Evolutionary conservation across 1,140 invertebrate species (phyloP).

Genomic region (Mizuhopecten yessoensis): DNA sequence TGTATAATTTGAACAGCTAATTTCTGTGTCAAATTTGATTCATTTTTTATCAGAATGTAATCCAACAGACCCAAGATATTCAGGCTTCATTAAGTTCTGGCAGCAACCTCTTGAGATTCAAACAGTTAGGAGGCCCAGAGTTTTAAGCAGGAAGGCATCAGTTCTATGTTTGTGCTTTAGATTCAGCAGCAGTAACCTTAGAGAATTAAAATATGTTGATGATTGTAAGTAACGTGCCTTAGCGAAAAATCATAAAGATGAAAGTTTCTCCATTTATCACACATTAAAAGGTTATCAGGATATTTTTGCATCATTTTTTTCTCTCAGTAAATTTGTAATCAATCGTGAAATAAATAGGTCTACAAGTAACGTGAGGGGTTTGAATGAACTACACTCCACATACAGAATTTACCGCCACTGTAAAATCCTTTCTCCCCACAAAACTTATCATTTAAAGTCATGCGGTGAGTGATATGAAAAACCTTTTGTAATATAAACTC

Average conservation of each 20-base stretch:
- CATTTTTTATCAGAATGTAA: not conserved
- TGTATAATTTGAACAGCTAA: not conserved
- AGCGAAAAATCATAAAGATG: not conserved
- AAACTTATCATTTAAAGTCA: conserved; percentile 27
- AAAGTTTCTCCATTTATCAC: not conserved
- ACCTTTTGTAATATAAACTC: conserved; percentile 9
- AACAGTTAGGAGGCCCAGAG: not conserved
- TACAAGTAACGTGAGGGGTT: not conserved
- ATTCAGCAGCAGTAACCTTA: not conserved
- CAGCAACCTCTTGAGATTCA: not conserved
- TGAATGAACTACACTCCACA: too few species aligned
- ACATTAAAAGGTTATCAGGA: not conserved
- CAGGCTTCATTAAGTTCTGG: not conserved
- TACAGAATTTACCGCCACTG: not conserved
- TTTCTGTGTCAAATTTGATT: not conserved
- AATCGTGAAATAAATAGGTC: not conserved
- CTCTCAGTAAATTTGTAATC: not conserved
- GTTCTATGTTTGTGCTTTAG: not conserved
- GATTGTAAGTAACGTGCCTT: not conserved
- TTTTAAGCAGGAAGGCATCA: not conserved
- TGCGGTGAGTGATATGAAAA: conserved; percentile 8
- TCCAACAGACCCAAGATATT: not conserved
- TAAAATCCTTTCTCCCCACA: not conserved
- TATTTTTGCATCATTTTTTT: not conserved
- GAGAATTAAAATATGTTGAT: not conserved